Conservation (phyloP, 2,797 vertebrate genomes). For the Babyrousa celebensis region DNA sequence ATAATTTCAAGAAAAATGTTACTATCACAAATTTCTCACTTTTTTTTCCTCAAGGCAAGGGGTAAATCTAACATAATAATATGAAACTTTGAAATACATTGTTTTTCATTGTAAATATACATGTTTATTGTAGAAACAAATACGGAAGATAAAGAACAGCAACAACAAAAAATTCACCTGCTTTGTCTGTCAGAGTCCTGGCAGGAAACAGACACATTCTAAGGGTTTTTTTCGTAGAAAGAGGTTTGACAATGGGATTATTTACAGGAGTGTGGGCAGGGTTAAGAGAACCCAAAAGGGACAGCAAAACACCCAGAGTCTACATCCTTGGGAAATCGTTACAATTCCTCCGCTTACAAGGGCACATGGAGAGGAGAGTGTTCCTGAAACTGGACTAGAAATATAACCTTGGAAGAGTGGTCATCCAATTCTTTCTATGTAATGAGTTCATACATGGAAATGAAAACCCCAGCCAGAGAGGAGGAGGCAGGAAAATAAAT, state of each 20-base stretch:
- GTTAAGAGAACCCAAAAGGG: not conserved
- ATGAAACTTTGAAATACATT: not conserved
- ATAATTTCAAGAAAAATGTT: conserved; percentile 64
- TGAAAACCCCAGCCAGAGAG: not conserved
- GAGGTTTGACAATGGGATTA: not conserved
- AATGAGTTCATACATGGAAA: not conserved
- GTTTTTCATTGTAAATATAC: not conserved
- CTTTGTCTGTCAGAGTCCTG: not conserved
- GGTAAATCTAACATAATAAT: not conserved
- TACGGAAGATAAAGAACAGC: not conserved
- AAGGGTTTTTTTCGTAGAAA: not conserved
- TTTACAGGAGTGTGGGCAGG: not conserved
- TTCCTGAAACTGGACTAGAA: not conserved
- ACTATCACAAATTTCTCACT: not conserved
- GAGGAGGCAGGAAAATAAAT: not conserved
- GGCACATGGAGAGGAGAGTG: not conserved
- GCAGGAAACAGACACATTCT: not conserved
- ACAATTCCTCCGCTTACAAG: not conserved
- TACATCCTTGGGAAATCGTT: not conserved
- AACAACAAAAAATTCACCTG: not conserved
- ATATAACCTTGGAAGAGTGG: not conserved
- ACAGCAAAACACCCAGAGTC: not conserved
- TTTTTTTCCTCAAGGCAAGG: not conserved
- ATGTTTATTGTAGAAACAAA: not conserved
- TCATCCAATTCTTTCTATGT: not conserved